Evolutionary conservation across 64 coral and sea anemone genomes (phyloP).

Genomic region (Cladopsammia gracilis): DNA sequence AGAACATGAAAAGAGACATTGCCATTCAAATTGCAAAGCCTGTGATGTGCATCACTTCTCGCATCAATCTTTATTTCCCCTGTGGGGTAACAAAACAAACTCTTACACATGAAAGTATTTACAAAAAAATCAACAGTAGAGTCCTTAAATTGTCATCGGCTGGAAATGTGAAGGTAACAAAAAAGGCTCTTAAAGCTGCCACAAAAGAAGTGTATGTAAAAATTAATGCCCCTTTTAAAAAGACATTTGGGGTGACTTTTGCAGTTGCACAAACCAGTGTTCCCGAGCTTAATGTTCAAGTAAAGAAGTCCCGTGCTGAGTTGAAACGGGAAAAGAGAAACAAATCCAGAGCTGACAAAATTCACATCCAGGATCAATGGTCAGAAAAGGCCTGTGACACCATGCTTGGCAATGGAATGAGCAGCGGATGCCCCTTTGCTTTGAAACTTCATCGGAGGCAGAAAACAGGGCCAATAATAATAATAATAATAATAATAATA

Average conservation of each 20-base stretch:
- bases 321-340: constrained; percentile 28
- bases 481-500: no score
- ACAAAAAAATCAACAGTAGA: not conserved
- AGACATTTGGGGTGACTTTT: constrained; percentile 9
- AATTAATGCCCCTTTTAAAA: not conserved
- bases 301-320: constrained; percentile 23
- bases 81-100: constrained; percentile 14
- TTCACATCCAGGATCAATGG: not conserved
- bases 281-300: constrained; percentile 17
- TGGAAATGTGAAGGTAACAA: not conserved
- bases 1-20: constrained; percentile 9
- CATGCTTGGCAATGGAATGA: not conserved
- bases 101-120: not conserved
- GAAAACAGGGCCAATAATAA: not conserved
- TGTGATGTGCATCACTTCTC: constrained; percentile 11
- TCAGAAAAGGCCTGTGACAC: not conserved
- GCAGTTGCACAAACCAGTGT: constrained; percentile 10
- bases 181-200: not conserved
- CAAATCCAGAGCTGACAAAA: constrained; percentile 3
- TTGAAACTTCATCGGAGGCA: not conserved
- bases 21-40: not conserved
- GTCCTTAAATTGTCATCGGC: constrained; percentile 1
- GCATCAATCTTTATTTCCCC: not conserved
- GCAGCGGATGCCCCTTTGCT: constrained; percentile 3
- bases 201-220: constrained; percentile 5